These are phyloP conservation scores for Himalopsyche kuldschensis DNA, from an alignment of 2,888 invertebrate species.

Conservation along the genomic window DNA sequence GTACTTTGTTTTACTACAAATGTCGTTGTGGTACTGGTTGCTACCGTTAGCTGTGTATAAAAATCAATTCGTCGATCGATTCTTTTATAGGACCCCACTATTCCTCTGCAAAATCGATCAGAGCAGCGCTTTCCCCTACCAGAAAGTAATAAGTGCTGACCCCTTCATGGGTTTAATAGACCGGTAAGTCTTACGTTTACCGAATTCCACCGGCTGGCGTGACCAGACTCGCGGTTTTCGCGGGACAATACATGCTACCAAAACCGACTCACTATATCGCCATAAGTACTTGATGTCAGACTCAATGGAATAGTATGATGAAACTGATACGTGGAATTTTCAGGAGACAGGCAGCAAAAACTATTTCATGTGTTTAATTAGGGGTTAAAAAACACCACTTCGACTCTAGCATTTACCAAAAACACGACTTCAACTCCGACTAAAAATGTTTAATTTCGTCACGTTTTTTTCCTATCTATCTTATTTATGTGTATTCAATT, in stretches of 20 bases:
- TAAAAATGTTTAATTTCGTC: no score
- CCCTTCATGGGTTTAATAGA: constrained; percentile 31
- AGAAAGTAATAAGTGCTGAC: constrained; percentile 10
- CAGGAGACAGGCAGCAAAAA: no score
- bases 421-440: no score
- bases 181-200: constrained; percentile 27
- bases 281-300: no score
- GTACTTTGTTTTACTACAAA: background rate
- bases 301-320: no score
- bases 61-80: background rate
- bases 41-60: background rate
- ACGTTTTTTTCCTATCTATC: no score
- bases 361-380: no score
- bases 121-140: background rate
- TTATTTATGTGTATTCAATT: no score
- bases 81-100: constrained; percentile 35
- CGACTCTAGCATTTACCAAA: no score
- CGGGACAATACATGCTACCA: background rate
- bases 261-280: no score
- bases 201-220: constrained; percentile 26
- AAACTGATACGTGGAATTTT: no score
- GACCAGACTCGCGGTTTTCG: background rate
- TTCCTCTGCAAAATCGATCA: background rate
- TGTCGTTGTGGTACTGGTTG: background rate
- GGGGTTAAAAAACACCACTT: no score